Percentiles rank a stretch among this genome's conserved stretches.
These are phyloP conservation scores for Tetragnatha montana DNA, from an alignment of 2,888 invertebrate genomes.

Conservation along the genomic window DNA sequence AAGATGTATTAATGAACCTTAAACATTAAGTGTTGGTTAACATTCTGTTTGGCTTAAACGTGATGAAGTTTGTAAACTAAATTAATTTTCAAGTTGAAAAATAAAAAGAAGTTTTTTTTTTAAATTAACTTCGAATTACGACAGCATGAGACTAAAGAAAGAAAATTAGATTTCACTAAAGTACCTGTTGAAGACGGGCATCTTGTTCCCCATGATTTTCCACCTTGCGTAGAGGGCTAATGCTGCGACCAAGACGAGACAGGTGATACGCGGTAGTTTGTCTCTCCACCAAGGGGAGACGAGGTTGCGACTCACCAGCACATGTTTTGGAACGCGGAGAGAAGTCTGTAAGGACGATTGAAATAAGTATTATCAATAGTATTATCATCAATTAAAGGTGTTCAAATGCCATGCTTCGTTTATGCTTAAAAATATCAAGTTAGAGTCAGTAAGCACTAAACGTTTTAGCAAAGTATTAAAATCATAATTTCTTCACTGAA, in stretches of 20 bases:
- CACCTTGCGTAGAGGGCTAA: conserved; percentile 83
- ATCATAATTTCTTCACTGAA: too few species aligned
- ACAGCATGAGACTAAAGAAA: too few species aligned
- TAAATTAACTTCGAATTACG: too few species aligned
- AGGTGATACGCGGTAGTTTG: conserved; percentile 26
- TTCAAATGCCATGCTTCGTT: too few species aligned
- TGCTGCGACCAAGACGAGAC: conserved; percentile 15
- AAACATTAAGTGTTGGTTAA: too few species aligned
- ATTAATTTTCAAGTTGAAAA: background rate
- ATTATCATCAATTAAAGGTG: too few species aligned
- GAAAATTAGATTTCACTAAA: background rate
- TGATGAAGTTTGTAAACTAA: background rate
- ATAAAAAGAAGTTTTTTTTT: background rate
- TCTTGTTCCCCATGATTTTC: conserved; percentile 96
- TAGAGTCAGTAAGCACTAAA: too few species aligned
- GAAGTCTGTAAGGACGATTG: conserved; percentile 34
- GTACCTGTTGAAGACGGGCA: conserved; percentile 93
- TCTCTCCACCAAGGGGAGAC: conserved; percentile 61
- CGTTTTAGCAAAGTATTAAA: too few species aligned
- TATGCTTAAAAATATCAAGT: too few species aligned
- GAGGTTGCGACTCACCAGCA: conserved; percentile 29
- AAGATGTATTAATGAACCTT: too few species aligned
- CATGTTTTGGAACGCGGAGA: conserved; percentile 38
- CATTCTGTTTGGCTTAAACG: too few species aligned
- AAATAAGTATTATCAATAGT: background rate